Evolutionary conservation across 2,888 invertebrate species (phyloP).

Genomic region (Hirtodrosophila duncani): DNA sequence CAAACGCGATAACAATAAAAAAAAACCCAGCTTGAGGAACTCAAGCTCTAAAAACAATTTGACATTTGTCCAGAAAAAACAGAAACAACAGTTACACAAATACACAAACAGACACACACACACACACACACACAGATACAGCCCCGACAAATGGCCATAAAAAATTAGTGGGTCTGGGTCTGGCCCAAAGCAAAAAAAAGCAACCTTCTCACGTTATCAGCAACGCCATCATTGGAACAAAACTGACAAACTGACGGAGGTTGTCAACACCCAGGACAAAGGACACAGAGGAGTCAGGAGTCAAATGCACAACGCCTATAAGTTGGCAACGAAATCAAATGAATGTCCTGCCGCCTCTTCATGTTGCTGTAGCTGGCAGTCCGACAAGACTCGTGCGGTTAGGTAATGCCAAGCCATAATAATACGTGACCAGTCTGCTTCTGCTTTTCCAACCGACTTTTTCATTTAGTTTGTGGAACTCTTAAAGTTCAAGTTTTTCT

Average conservation of each 20-base stretch:
- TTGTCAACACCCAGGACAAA: constrained; percentile 52
- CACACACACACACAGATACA: constrained; percentile 6
- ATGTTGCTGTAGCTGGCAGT: constrained; percentile 32
- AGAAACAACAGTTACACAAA: no score
- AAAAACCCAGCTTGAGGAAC: constrained; percentile 13
- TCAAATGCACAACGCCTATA: constrained; percentile 56
- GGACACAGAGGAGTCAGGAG: constrained; percentile 24
- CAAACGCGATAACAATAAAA: constrained; percentile 60
- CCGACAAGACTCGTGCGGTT: constrained; percentile 43
- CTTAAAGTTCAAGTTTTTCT: constrained; percentile 28
- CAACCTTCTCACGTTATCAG: constrained; percentile 58
- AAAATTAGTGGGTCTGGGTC: constrained; percentile 71
- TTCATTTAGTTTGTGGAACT: constrained; percentile 18
- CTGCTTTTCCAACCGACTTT: constrained; percentile 1
- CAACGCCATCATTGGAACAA: constrained; percentile 61
- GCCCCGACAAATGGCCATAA: constrained; percentile 52
- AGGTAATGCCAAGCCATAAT: constrained; percentile 55
- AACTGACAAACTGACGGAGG: constrained; percentile 51
- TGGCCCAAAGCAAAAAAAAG: constrained; percentile 28
- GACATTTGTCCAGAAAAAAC: constrained; percentile 64
- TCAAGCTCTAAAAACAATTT: constrained; percentile 67
- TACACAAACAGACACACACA: no score
- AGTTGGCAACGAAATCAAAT: constrained; percentile 63
- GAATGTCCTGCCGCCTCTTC: constrained; percentile 23
- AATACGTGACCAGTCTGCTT: constrained; percentile 63